Evolutionary conservation across 2,888 invertebrate genomes (phyloP).

Genomic region (Ectemnius cavifrons): DNA sequence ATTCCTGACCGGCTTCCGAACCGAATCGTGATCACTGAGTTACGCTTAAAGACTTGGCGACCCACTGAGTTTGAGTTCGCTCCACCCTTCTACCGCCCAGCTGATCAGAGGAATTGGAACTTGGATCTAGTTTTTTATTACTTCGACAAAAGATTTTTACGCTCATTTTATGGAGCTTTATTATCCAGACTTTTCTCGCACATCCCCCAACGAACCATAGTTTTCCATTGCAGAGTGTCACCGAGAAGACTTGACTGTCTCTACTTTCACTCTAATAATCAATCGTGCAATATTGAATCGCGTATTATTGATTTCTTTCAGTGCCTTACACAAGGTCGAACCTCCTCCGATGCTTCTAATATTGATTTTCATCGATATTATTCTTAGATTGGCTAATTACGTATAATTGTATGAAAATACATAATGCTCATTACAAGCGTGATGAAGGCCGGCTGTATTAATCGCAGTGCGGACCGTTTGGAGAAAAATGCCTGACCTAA

Average conservation of each 20-base stretch:
- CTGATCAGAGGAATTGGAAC: conserved; percentile 40
- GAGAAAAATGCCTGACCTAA: conserved; percentile 46
- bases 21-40: conserved; percentile 46
- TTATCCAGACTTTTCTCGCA: conserved; percentile 6
- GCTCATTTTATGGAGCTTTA: conserved; percentile 21
- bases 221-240: too few relatives aligned
- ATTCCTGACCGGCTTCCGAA: conserved; percentile 58
- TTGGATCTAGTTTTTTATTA: conserved; percentile 23
- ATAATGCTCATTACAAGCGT: background rate
- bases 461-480: conserved; percentile 37
- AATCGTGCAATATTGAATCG: too few relatives aligned
- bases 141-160: conserved; percentile 23
- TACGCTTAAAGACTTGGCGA: conserved; percentile 57
- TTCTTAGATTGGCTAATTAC: too few relatives aligned
- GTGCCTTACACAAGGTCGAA: too few relatives aligned
- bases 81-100: conserved; percentile 14
- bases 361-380: too few relatives aligned
- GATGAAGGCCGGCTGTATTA: conserved; percentile 32
- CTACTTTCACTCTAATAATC: too few relatives aligned
- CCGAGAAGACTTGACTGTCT: too few relatives aligned
- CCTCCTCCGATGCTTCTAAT: too few relatives aligned
- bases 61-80: conserved; percentile 50
- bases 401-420: too few relatives aligned
- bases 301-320: too few relatives aligned
- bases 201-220: too few relatives aligned